A percentile compares a stretch with the other conserved stretches of the same genome.
Evolutionary conservation across 2,113 vertebrate species (phyloP).

Genomic region (Gracilinanus agilis): DNA sequence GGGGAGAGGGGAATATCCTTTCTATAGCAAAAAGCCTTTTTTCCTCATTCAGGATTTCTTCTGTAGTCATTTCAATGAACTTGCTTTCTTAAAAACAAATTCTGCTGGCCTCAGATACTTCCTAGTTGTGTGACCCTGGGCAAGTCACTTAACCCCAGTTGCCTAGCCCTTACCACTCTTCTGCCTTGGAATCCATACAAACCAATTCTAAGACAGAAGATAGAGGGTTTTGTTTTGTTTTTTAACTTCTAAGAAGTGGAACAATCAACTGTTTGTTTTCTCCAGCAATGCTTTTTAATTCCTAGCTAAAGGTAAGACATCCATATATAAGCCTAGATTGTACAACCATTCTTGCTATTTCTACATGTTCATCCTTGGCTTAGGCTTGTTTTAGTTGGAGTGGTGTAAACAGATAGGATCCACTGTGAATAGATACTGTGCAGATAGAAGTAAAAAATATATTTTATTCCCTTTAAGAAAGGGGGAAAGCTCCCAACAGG

Average conservation of each 20-base stretch:
- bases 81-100: not conserved
- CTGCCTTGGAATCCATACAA: no score
- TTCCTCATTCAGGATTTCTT: not conserved
- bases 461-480: not conserved
- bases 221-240: no score
- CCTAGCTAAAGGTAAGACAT: fast-evolving
- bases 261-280: no score
- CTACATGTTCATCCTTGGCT: not conserved
- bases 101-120: no score
- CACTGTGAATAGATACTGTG: no score
- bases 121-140: no score
- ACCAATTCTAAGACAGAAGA: no score
- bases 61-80: not conserved
- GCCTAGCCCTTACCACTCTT: no score
- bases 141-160: no score
- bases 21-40: not conserved
- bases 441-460: not conserved
- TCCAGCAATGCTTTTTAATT: no score
- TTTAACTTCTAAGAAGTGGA: no score
- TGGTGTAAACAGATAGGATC: not conserved
- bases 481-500: not conserved
- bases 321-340: fast-evolving
- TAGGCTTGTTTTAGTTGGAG: not conserved
- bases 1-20: not conserved
- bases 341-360: fast-evolving